phyloP scores from a whole-genome alignment of 64 coral and sea anemone species.

The Exaiptasia diaphana region DNA sequence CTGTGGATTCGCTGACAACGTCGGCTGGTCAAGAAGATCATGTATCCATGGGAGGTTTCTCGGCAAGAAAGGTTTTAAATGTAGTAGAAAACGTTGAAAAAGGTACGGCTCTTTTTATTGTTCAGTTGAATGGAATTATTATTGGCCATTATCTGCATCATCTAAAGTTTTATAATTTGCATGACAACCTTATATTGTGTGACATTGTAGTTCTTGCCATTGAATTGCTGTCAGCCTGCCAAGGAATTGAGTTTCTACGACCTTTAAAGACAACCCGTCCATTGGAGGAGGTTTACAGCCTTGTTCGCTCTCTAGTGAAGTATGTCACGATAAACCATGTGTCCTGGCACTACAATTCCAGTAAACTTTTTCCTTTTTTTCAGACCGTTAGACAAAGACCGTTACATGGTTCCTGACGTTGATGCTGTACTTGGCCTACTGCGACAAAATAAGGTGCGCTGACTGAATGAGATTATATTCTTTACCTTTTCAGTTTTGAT shows the following conservation, averaged over 20 bases:
- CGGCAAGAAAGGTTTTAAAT: constrained; percentile 76
- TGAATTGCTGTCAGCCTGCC: constrained; percentile 84
- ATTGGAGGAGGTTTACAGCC: constrained; percentile 68
- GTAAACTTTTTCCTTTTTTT: neutral
- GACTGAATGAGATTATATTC: neutral
- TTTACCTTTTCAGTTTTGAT: neutral
- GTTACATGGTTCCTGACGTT: constrained; percentile 75
- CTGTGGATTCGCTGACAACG: constrained; percentile 82
- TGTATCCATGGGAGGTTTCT: constrained; percentile 91
- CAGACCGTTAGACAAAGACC: constrained; percentile 84
- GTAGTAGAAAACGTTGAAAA: constrained; percentile 94
- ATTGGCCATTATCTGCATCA: neutral
- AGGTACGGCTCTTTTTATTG: constrained; percentile 23
- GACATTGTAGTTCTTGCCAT: constrained; percentile 70
- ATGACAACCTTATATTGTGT: neutral
- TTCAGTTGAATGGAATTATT: neutral
- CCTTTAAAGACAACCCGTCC: constrained; percentile 89
- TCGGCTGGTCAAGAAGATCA: constrained; percentile 91
- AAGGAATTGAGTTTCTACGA: constrained; percentile 84
- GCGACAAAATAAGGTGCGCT: constrained; percentile 64
- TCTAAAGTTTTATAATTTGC: neutral
- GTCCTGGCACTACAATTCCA: neutral
- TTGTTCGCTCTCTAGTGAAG: constrained; percentile 72
- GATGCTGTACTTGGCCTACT: constrained; percentile 62
- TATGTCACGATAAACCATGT: constrained; percentile 18